Conservation (phyloP, 2,888 invertebrate species). For the Eumacrocentrus americanus region DNA sequence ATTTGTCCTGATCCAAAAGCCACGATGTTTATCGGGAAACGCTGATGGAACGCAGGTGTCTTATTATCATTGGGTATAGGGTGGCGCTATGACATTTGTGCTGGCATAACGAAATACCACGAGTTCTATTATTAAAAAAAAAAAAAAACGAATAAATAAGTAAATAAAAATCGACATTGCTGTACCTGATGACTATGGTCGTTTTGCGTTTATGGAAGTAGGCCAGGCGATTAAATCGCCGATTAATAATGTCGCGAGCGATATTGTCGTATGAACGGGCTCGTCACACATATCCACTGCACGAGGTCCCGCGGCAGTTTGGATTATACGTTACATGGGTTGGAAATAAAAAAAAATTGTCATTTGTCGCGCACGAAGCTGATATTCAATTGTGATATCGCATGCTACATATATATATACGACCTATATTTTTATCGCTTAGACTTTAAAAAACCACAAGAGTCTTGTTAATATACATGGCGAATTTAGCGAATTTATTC, state of each 20-base stretch:
- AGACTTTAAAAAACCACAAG: no score
- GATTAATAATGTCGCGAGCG: slow-evolving; percentile 34
- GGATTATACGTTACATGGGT: no score
- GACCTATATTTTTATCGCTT: no score
- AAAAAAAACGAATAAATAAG: no score
- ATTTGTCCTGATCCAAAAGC: not conserved
- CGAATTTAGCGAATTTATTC: no score
- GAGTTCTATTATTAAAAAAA: not conserved
- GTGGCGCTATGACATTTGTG: not conserved
- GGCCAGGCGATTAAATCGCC: slow-evolving; percentile 36
- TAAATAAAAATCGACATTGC: not conserved
- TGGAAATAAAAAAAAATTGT: no score
- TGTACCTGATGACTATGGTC: not conserved
- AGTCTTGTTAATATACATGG: no score
- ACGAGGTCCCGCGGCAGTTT: no score
- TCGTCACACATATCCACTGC: slow-evolving; percentile 4
- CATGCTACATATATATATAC: no score
- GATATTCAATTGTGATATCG: no score
- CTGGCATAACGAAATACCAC: not conserved
- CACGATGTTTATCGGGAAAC: slow-evolving; percentile 1
- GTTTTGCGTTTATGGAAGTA: slow-evolving; percentile 24
- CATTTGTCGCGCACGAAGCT: no score
- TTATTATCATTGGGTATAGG: slow-evolving; percentile 1
- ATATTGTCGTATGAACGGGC: slow-evolving; percentile 32
- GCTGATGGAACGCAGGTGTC: slow-evolving; percentile 13